Conservation (phyloP, 2,113 vertebrate genomes). For the Calyptomena viridis region DNA sequence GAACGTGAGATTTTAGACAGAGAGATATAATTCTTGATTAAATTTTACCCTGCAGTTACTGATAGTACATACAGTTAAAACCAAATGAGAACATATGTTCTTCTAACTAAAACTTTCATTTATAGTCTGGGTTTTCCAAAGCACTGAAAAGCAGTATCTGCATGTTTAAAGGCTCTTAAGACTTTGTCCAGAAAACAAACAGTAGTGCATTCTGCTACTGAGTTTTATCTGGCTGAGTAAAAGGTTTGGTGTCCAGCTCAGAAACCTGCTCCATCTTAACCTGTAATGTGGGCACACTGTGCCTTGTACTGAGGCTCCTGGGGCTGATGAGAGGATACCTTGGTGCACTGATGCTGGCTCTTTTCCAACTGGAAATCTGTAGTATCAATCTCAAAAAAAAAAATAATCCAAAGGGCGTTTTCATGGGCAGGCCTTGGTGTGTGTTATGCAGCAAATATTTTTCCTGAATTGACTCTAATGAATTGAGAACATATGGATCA, state of each 20-base stretch:
- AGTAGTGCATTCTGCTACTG: neutral
- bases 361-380: neutral
- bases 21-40: slow-evolving; percentile 16
- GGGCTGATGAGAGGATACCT: neutral
- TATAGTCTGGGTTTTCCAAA: neutral
- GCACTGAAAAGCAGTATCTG: neutral
- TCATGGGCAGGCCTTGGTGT: neutral
- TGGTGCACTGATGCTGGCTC: neutral
- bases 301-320: neutral
- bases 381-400: too few species aligned
- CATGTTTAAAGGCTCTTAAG: neutral
- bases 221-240: neutral
- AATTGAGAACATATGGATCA: neutral
- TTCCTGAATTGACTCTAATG: neutral
- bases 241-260: neutral
- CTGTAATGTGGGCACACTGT: neutral
- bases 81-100: neutral
- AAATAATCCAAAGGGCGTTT: neutral
- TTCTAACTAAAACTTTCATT: neutral
- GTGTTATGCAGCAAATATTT: neutral
- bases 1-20: neutral
- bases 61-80: neutral
- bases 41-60: neutral
- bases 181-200: neutral
- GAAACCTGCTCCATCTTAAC: neutral